Conservation (phyloP, 2,888 invertebrate species). For the Siphonodentalium dalli region DNA sequence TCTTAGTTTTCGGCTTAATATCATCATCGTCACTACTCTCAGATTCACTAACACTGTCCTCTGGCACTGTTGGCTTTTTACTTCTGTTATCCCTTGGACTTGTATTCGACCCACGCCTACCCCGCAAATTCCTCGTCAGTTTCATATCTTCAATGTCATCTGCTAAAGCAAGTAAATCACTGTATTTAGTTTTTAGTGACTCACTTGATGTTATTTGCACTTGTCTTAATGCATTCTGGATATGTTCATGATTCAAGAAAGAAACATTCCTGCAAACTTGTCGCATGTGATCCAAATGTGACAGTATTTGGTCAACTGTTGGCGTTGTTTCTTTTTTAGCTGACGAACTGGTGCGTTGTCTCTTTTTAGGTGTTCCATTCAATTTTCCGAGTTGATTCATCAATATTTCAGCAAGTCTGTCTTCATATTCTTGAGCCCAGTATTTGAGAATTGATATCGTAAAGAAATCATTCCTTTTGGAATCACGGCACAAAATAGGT, state of each 20-base stretch:
- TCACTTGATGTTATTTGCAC: constrained; percentile 89
- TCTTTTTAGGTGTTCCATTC: constrained; percentile 89
- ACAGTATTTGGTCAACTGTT: constrained; percentile 77
- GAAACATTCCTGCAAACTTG: constrained; percentile 69
- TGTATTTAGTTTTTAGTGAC: constrained; percentile 84
- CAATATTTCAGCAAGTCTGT: constrained; percentile 73
- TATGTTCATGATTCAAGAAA: constrained; percentile 86
- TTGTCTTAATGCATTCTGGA: constrained; percentile 89
- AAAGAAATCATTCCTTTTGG: constrained; percentile 78
- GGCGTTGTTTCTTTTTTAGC: constrained; percentile 47
- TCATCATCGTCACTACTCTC: constrained; percentile 75
- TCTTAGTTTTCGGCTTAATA: constrained; percentile 87
- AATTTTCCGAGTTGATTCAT: constrained; percentile 63
- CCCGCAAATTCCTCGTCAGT: constrained; percentile 48
- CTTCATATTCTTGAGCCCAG: constrained; percentile 93
- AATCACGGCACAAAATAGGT: constrained; percentile 74
- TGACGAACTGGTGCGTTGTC: constrained; percentile 63
- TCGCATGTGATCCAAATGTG: constrained; percentile 90
- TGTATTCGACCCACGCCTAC: constrained; percentile 37
- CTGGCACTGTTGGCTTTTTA: constrained; percentile 41
- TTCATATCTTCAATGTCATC: constrained; percentile 79
- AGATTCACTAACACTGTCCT: constrained; percentile 44
- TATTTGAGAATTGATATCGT: constrained; percentile 89
- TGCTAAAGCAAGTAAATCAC: constrained; percentile 86
- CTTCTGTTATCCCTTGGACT: constrained; percentile 36